phyloP scores from a whole-genome alignment of 2,797 vertebrate genomes.

The Octomys mimax region DNA sequence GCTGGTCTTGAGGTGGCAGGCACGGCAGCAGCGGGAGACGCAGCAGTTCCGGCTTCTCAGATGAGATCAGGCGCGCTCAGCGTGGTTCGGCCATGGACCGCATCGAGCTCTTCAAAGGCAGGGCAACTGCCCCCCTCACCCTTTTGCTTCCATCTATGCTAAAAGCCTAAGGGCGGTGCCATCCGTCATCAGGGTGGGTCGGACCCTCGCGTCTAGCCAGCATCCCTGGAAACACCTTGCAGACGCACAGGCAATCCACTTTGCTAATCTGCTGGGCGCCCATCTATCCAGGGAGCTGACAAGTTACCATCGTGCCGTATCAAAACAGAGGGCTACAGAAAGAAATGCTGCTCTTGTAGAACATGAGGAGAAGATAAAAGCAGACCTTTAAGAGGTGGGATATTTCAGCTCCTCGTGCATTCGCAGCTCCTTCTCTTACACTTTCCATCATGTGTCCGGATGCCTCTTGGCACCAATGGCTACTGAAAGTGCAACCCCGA shows the following conservation, averaged over 20 bases:
- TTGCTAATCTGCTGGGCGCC: background rate
- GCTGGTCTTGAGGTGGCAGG: background rate
- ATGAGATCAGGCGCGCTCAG: too few relatives aligned
- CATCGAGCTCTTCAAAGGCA: background rate
- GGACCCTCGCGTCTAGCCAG: background rate
- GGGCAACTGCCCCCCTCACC: too few relatives aligned
- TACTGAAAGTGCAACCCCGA: background rate
- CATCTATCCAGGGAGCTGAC: background rate
- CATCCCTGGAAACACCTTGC: background rate
- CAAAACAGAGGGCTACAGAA: background rate
- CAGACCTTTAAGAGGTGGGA: background rate
- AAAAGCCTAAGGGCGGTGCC: background rate
- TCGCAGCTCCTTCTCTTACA: background rate
- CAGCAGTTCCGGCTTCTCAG: background rate
- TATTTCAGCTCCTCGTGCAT: background rate
- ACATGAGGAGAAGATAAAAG: background rate
- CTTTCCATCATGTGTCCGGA: background rate
- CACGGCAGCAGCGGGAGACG: background rate
- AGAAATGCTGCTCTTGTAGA: background rate
- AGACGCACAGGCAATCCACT: background rate
- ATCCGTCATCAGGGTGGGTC: background rate
- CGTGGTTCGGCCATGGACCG: too few relatives aligned
- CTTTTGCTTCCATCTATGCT: background rate
- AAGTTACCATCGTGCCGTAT: accelerated
- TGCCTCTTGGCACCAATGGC: background rate